phyloP scores from a whole-genome alignment of 2,888 invertebrate species.

The Aporophyla lueneburgensis region DNA sequence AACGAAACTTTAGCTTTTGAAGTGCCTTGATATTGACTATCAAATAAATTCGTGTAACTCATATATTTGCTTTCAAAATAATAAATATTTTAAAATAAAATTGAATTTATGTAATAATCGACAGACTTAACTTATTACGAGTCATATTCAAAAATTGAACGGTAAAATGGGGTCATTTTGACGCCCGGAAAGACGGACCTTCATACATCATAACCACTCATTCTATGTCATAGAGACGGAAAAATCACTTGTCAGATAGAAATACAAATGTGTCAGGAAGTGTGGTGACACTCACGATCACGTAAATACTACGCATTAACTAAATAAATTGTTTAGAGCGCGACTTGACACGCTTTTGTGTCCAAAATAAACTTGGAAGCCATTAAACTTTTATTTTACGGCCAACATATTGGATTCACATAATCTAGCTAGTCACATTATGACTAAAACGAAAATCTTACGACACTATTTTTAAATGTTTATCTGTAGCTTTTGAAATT shows the following conservation, averaged over 20 bases:
- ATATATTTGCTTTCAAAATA: not conserved
- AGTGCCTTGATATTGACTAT: slow-evolving; percentile 29
- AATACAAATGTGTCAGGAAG: slow-evolving; percentile 17
- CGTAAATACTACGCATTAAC: slow-evolving; percentile 38
- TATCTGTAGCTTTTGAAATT: not conserved
- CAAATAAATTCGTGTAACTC: slow-evolving; percentile 19
- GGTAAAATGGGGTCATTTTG: not conserved
- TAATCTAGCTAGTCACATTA: slow-evolving; percentile 47
- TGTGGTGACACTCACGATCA: slow-evolving; percentile 37
- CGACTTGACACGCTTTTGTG: slow-evolving; percentile 39
- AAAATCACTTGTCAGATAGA: slow-evolving; percentile 16
- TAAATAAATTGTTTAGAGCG: slow-evolving; percentile 44
- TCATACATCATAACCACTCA: slow-evolving; percentile 14
- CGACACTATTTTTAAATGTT: slow-evolving; percentile 9
- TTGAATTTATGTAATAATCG: not conserved
- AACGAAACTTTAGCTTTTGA: slow-evolving; percentile 19
- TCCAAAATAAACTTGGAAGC: slow-evolving; percentile 58
- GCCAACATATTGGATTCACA: slow-evolving; percentile 50
- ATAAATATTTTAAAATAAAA: not conserved
- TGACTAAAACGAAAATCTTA: slow-evolving; percentile 38
- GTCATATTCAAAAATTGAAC: not conserved
- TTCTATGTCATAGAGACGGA: slow-evolving; percentile 18
- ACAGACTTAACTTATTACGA: not conserved
- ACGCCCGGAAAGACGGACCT: not conserved
- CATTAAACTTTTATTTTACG: slow-evolving; percentile 59